phyloP scores from a whole-genome alignment of 1,140 invertebrate species.

The Drosophila paulistorum region DNA sequence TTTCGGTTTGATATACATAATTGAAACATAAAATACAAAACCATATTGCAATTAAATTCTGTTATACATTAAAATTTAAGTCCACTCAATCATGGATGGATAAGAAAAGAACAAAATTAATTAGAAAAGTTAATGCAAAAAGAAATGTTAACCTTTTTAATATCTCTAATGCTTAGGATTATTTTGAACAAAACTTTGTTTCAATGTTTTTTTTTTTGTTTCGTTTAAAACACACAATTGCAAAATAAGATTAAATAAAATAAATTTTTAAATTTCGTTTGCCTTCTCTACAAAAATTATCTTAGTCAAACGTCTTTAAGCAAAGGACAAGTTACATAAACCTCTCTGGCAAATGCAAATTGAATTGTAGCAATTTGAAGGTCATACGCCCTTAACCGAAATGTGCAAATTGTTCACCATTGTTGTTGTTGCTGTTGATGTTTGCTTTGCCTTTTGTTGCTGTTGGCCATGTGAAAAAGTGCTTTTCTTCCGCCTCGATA shows the following conservation, averaged over 20 bases:
- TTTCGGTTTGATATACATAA: neutral
- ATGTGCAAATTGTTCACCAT: constrained; percentile 67
- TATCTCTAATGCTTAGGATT: too few species aligned
- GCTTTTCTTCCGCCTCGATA: constrained; percentile 61
- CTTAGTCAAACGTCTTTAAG: neutral
- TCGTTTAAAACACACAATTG: too few species aligned
- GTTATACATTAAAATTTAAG: neutral
- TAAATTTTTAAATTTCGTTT: too few species aligned
- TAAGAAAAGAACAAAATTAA: too few species aligned
- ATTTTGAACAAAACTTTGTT: too few species aligned
- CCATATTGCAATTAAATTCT: neutral
- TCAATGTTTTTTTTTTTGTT: too few species aligned
- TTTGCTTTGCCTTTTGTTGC: constrained; percentile 2
- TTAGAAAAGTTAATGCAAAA: too few species aligned
- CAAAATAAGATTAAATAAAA: too few species aligned
- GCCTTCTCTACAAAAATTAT: too few species aligned
- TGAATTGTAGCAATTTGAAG: constrained; percentile 77
- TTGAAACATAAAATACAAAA: neutral
- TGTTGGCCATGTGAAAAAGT: constrained; percentile 65
- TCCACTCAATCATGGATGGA: too few species aligned
- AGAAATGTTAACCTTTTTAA: too few species aligned
- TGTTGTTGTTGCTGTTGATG: constrained; percentile 14
- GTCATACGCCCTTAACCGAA: constrained; percentile 70
- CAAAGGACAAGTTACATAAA: constrained; percentile 3
- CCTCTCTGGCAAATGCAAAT: constrained; percentile 46